Conservation (phyloP, 2,797 vertebrate species). For the Pseudochromis fuscus region DNA sequence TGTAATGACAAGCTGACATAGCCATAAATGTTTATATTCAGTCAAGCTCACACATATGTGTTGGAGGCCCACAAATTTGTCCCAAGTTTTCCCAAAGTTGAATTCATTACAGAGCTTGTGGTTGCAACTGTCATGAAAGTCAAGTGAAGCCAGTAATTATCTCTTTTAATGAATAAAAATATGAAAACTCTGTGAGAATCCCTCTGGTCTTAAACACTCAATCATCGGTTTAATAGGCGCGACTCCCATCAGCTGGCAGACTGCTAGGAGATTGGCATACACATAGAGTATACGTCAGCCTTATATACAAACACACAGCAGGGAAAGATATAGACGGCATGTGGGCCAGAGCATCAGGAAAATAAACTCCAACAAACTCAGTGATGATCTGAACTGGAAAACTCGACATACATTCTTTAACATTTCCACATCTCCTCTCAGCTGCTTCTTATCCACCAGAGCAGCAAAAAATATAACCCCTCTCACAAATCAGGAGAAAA, state of each 20-base stretch:
- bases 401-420: constrained; percentile 35
- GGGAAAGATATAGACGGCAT: constrained; percentile 17
- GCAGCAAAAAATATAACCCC: constrained; percentile 9
- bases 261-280: constrained; percentile 13
- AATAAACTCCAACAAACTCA: constrained; percentile 21
- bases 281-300: not conserved
- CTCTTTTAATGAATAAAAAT: constrained; percentile 58
- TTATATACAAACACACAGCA: constrained; percentile 17
- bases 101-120: constrained; percentile 59
- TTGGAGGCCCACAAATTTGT: constrained; percentile 54
- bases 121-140: constrained; percentile 65
- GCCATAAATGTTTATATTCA: constrained; percentile 62
- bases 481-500: constrained; percentile 27
- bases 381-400: constrained; percentile 36
- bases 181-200: constrained; percentile 50
- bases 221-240: constrained; percentile 47
- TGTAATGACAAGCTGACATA: constrained; percentile 69
- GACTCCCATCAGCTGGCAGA: constrained; percentile 36
- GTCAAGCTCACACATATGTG: constrained; percentile 57
- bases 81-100: constrained; percentile 42
- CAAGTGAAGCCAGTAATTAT: constrained; percentile 58
- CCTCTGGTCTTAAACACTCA: constrained; percentile 18
- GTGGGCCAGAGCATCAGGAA: not conserved
- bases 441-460: constrained; percentile 30
- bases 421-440: constrained; percentile 31